Base-by-base conservation (phyloP, 2,888 invertebrate genomes). In the Mallateleia sp. region DNA sequence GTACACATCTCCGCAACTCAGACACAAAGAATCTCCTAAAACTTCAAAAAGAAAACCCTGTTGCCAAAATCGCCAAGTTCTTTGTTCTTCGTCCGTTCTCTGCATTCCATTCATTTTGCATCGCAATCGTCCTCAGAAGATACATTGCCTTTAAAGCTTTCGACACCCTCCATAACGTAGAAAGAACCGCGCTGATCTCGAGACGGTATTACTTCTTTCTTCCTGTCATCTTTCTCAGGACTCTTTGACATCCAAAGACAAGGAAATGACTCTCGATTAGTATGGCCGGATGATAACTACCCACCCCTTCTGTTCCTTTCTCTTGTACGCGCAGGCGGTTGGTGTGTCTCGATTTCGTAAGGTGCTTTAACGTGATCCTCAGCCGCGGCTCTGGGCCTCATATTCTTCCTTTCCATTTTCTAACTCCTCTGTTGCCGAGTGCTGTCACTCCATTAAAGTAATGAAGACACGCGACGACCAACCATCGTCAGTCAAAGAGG, bases 401-500 rank as follows among this genome's bases (percentile, higher is more conserved):
- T 64, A 18, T 24, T 54, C 72, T 58, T 58, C 18, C 74, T n/a
- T n/a, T 84, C 67, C 77, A 77, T 74, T 74, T 77, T 79, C 77
- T 69, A 52, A 54, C 71, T 75, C 24, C 60, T 56, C 77, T 72
- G 71, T 79, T 84, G 78, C 79, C 69, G 84, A 74, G 87, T 56
- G 81, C 67, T 67, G 87, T 91, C 91, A 91, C 94, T 94, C 94
- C 94, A 94, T 94, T 94, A 94, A 94, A 94, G 93, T 94, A 94
- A 94, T 94, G 94, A 94, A 94, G 94, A 94, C 93, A 93, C 91
- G 90, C 91, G 67, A 83, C 87, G 87, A 83, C 88, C 89, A 89
- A 69, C 89, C 89, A 88, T 89, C 91, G 90, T 87, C 91, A 84
- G 90, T 90, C 93, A 91, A 93, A 93, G 92, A 92, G 91, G 91